phyloP scores from a whole-genome alignment of 2,888 invertebrate genomes.

The Cheilosia pagana region DNA sequence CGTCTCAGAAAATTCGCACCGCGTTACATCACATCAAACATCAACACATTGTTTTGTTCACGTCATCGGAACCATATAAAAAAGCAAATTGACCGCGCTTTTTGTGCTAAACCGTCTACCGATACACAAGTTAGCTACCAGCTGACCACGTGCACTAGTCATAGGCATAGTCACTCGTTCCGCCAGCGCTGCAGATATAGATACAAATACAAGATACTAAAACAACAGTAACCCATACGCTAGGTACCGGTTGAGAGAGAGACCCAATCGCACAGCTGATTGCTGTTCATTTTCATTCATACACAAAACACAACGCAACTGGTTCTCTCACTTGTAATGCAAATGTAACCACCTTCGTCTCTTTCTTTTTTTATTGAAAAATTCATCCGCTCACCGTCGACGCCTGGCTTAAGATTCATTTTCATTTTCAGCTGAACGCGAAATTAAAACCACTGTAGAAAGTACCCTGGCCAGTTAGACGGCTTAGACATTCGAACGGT shows the following conservation, averaged over 20 bases:
- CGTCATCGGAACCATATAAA: constrained; percentile 47
- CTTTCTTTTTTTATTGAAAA: constrained; percentile 5
- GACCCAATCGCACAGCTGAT: constrained; percentile 53
- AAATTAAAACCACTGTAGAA: constrained; percentile 67
- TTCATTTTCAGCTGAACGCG: constrained; percentile 45
- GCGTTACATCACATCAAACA: constrained; percentile 56
- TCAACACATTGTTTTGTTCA: constrained; percentile 56
- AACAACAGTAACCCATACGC: constrained; percentile 54
- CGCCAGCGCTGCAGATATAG: constrained; percentile 6
- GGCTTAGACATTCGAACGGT: constrained; percentile 68
- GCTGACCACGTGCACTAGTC: constrained; percentile 65
- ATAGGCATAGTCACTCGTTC: constrained; percentile 17
- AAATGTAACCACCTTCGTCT: neutral
- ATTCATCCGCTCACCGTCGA: constrained; percentile 45
- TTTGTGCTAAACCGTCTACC: constrained; percentile 16
- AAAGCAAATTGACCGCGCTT: constrained; percentile 58
- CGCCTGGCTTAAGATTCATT: neutral
- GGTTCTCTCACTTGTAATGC: constrained; percentile 24
- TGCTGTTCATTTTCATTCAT: constrained; percentile 68
- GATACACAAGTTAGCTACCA: constrained; percentile 23
- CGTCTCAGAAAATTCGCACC: constrained; percentile 48
- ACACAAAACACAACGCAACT: neutral
- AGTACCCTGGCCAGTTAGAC: constrained; percentile 64
- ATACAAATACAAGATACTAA: constrained; percentile 59
- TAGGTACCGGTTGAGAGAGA: constrained; percentile 60